A percentile compares a stretch with the other conserved stretches of the same genome.
Evolutionary conservation across 1,140 invertebrate genomes (phyloP).

Genomic region (Orchesella cincta): DNA sequence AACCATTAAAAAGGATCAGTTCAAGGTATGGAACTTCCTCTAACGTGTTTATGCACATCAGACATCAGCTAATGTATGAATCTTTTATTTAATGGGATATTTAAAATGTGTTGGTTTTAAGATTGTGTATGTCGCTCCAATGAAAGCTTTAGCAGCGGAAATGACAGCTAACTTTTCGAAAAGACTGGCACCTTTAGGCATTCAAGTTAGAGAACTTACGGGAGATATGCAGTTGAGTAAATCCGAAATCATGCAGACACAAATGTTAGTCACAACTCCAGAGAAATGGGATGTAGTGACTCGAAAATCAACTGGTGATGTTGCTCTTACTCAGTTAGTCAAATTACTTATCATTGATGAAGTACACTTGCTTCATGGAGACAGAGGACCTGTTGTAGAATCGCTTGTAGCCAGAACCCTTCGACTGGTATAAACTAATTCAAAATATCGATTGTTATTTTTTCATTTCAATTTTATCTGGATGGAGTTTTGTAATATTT

Average conservation of each 20-base stretch:
- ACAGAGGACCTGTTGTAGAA: conserved; percentile 96
- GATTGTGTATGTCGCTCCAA: conserved; percentile 98
- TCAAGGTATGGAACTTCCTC: too few relatives aligned
- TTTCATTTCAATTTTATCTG: too few relatives aligned
- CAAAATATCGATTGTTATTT: conserved; percentile 34
- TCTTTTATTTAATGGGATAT: conserved; percentile 17
- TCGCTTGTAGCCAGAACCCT: conserved; percentile 93
- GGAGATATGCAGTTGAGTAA: conserved; percentile 98
- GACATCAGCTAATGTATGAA: conserved; percentile 2
- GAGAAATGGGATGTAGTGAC: conserved; percentile 99
- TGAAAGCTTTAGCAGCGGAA: conserved; percentile 98
- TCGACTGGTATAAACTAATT: conserved; percentile 79
- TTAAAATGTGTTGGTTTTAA: conserved; percentile 56
- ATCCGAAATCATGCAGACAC: conserved; percentile 89
- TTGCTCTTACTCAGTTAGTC: conserved; percentile 85
- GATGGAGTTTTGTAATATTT: conserved; percentile 2
- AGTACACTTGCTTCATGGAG: conserved; percentile 95
- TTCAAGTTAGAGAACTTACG: conserved; percentile 88
- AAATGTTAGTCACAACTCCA: conserved; percentile 97
- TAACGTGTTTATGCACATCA: conserved; percentile 64
- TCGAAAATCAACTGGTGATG: conserved; percentile 85
- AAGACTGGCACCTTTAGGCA: conserved; percentile 73
- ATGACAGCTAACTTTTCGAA: conserved; percentile 94
- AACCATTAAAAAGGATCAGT: conserved; percentile 84
- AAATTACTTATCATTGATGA: conserved; percentile 97